A percentile compares a stretch with the other conserved stretches of the same genome.
Conservation (phyloP, 2,888 invertebrate species). For the Resseliella maxima region DNA sequence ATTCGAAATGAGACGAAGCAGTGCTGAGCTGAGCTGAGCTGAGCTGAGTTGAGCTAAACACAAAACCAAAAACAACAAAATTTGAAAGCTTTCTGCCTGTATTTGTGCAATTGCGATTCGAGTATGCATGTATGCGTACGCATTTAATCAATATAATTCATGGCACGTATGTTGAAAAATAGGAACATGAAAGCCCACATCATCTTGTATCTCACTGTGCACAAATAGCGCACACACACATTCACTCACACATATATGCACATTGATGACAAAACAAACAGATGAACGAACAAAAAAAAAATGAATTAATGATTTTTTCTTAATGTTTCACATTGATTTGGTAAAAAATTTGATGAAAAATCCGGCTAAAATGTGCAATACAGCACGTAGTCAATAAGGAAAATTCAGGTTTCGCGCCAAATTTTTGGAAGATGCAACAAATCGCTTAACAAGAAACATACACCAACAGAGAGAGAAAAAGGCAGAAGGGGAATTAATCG, state of each 20-base stretch:
- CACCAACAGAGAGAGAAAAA: too few species aligned
- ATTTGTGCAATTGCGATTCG: constrained; percentile 41
- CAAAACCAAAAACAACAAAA: not conserved
- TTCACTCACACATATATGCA: not conserved
- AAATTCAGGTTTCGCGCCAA: not conserved
- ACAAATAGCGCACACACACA: constrained; percentile 21
- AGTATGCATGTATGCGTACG: constrained; percentile 21
- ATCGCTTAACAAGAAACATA: too few species aligned
- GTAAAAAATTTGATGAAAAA: not conserved
- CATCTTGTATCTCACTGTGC: not conserved
- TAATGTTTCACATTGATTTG: not conserved
- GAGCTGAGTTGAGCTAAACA: not conserved
- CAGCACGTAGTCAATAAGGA: not conserved
- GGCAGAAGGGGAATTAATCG: not conserved
- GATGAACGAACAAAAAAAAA: not conserved
- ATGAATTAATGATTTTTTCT: not conserved
- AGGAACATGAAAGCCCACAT: constrained; percentile 51
- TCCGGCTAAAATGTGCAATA: not conserved
- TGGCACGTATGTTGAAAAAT: constrained; percentile 21
- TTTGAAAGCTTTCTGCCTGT: not conserved
- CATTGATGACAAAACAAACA: not conserved
- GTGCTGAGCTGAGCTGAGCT: too few species aligned
- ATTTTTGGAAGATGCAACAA: not conserved
- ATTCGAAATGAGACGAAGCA: not conserved
- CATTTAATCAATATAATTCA: constrained; percentile 53